Conservation (phyloP, 2,797 vertebrate genomes). For the Poecilia velifera region DNA sequence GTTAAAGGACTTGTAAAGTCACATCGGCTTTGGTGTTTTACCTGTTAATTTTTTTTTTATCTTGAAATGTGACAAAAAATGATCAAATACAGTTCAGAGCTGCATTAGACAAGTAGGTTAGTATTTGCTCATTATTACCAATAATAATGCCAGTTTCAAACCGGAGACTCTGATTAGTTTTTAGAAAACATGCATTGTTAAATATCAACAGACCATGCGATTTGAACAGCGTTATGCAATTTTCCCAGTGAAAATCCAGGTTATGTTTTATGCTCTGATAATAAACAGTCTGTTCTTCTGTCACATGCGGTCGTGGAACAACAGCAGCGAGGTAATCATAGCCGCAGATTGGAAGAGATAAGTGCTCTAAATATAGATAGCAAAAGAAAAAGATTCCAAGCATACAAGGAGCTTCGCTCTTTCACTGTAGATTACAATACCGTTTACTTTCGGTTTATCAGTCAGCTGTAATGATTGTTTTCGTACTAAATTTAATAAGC, state of each 20-base stretch:
- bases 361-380: not conserved
- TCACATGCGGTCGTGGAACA: not conserved
- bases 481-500: conserved; percentile 15
- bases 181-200: not conserved
- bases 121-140: not conserved
- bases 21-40: not conserved
- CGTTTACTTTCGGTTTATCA: not conserved
- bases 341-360: not conserved
- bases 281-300: not conserved
- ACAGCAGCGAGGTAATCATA: not conserved
- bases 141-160: not conserved
- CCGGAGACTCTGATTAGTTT: not conserved
- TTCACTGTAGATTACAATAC: not conserved
- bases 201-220: not conserved
- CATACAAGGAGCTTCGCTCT: not conserved
- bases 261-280: not conserved
- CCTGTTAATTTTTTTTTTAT: not conserved
- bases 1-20: not conserved
- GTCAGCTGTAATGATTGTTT: not conserved
- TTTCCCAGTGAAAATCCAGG: not conserved
- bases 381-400: not conserved
- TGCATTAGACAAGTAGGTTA: not conserved
- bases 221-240: not conserved
- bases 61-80: not conserved
- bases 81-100: not conserved